These are phyloP conservation scores for Psococerastis gibbosa DNA, from an alignment of 2,888 invertebrate genomes.

Conservation along the genomic window DNA sequence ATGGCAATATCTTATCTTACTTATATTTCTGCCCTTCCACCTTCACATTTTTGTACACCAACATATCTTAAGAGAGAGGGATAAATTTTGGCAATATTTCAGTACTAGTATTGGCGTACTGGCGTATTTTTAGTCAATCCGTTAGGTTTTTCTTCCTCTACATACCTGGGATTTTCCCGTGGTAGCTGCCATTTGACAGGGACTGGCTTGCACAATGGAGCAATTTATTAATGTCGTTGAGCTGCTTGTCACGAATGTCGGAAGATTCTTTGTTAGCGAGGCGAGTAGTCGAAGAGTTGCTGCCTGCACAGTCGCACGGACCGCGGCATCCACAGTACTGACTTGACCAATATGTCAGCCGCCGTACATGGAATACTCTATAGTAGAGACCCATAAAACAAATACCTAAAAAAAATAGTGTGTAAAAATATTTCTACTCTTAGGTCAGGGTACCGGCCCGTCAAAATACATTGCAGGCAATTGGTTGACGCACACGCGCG, in stretches of 20 bases:
- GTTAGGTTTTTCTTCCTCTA: too few species aligned
- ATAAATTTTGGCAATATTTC: too few species aligned
- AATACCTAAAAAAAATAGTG: conserved; percentile 22
- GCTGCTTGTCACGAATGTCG: neutral
- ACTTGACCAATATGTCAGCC: conserved; percentile 35
- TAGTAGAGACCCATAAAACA: conserved; percentile 30
- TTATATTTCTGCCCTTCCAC: too few species aligned
- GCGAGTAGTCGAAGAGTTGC: conserved; percentile 4
- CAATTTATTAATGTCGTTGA: conserved; percentile 5
- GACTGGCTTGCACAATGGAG: neutral
- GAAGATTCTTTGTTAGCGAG: neutral
- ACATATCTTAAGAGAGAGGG: too few species aligned
- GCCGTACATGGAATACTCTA: conserved; percentile 66
- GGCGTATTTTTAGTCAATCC: too few species aligned
- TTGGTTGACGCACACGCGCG: too few species aligned
- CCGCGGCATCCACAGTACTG: conserved; percentile 15
- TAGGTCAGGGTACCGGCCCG: too few species aligned
- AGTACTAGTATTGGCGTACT: too few species aligned
- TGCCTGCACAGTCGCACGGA: conserved; percentile 5
- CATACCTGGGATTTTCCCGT: conserved; percentile 9
- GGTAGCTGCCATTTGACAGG: neutral
- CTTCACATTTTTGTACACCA: too few species aligned
- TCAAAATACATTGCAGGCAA: too few species aligned
- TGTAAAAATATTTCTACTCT: too few species aligned
- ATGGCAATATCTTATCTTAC: too few species aligned